Percentiles rank a stretch among this genome's conserved stretches.
Evolutionary conservation across 2,888 invertebrate genomes (phyloP).

Genomic region (Hipparchia sbordonii): DNA sequence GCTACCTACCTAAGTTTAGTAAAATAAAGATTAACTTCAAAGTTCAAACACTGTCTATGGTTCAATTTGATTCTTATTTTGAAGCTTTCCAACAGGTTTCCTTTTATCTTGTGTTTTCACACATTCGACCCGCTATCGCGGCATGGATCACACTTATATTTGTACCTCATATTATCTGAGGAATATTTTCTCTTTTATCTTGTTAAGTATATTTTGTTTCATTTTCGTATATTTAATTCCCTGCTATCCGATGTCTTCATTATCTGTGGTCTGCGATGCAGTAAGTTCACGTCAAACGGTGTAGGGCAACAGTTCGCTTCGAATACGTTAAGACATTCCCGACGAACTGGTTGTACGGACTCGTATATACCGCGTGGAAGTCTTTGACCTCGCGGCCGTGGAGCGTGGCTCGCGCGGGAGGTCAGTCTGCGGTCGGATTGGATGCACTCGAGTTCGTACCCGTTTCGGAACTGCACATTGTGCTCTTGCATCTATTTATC

Average conservation of each 20-base stretch:
- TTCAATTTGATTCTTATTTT: neutral
- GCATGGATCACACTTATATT: neutral
- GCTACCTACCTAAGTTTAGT: no score
- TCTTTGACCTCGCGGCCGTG: conserved; percentile 11
- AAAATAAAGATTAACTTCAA: neutral
- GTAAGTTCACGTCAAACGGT: conserved; percentile 2
- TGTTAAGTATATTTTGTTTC: neutral
- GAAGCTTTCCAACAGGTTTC: neutral
- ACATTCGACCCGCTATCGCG: neutral
- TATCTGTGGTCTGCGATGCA: neutral
- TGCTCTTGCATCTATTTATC: neutral
- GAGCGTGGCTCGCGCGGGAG: neutral
- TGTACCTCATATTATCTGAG: neutral
- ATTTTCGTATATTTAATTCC: neutral
- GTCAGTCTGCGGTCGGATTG: neutral
- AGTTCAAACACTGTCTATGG: neutral
- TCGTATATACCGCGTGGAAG: neutral
- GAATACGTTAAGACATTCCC: neutral
- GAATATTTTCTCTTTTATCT: neutral
- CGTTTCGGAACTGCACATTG: conserved; percentile 15
- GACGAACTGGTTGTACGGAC: neutral
- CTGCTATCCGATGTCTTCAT: neutral
- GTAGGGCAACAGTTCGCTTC: neutral
- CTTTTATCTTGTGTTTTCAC: neutral
- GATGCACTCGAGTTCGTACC: neutral